These are phyloP conservation scores for Rhinogobius similis DNA, from an alignment of 2,113 vertebrate species.

Conservation along the genomic window DNA sequence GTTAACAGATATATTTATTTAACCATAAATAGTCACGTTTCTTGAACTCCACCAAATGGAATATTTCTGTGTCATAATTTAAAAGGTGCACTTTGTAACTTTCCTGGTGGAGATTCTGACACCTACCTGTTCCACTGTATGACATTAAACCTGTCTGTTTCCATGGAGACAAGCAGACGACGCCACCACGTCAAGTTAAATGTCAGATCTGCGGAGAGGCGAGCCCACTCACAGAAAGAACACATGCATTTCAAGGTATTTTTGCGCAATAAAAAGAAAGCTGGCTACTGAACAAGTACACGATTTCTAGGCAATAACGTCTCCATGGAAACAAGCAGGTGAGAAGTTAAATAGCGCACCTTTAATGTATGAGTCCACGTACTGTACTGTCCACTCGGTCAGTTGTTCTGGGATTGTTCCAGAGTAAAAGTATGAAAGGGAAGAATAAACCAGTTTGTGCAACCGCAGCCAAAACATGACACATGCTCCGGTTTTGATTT, in stretches of 20 bases:
- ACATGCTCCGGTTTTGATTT: neutral
- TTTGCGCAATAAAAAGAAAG: no score
- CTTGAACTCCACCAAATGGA: neutral
- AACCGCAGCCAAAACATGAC: slow-evolving; percentile 23
- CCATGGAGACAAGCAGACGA: no score
- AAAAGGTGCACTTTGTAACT: no score
- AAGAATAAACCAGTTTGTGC: slow-evolving; percentile 37
- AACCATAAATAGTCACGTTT: neutral
- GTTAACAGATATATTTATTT: no score
- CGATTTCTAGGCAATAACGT: no score
- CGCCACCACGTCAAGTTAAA: no score
- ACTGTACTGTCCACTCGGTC: neutral
- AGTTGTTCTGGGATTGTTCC: neutral
- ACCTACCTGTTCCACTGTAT: neutral
- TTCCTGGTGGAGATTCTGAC: no score
- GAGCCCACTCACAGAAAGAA: no score
- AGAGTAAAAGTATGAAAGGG: neutral
- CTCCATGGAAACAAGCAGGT: no score
- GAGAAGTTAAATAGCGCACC: neutral
- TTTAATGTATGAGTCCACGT: neutral
- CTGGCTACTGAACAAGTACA: no score
- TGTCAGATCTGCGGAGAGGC: no score
- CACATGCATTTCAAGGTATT: no score
- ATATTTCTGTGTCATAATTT: neutral
- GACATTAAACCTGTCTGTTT: neutral